Base-by-base conservation (phyloP, 2,113 vertebrate genomes). In the Lophura nycthemera region DNA sequence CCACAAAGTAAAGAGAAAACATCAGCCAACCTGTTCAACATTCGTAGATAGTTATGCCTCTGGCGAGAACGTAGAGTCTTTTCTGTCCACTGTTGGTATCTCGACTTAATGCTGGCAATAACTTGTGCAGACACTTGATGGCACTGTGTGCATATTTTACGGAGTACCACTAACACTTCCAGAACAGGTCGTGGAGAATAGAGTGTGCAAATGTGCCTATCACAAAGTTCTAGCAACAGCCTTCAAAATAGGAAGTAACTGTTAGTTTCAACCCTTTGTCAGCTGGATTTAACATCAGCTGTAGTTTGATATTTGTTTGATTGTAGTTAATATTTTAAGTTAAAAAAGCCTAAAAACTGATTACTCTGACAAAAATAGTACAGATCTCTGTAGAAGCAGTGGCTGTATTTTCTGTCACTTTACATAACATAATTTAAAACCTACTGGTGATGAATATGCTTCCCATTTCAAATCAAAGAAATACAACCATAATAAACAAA, bases 41-140 rank as follows among this genome's bases (percentile, higher is more conserved):
- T 97, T 13, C 96, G 94, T 11, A 97, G 45, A 52, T 97, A 98
- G 82, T 97, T 98, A 45, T 90, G 96, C 42, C 98, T 96, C 93
- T 98, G 98, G 22, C 98, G 97, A 2, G 98, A 98, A 8, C 97
- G 97, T 15, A 98, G 90, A 1, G 34, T 74, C 56, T 85, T 97
- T 45, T 74, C 90, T 15, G 90, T 47, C 98, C 98, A 98, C 85
- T 98, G 97, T 12, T 21, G 6, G 64, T 95, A 94, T 22, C 96
- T 90, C 72, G 83, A 25, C 52, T 89, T 90, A 10, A 81, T 56
- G 42, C 94, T 81, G 36, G 90, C 72, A 22, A 66, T 81, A 32
- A 98, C 96, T 92, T 98, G 98, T 14, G 54, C 38, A 3, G 97
- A 97, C 81, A 96, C 96, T 1, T 63, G 91, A 83, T 92, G 71